phyloP scores from a whole-genome alignment of 2,797 vertebrate genomes.

The Morelia viridis region DNA sequence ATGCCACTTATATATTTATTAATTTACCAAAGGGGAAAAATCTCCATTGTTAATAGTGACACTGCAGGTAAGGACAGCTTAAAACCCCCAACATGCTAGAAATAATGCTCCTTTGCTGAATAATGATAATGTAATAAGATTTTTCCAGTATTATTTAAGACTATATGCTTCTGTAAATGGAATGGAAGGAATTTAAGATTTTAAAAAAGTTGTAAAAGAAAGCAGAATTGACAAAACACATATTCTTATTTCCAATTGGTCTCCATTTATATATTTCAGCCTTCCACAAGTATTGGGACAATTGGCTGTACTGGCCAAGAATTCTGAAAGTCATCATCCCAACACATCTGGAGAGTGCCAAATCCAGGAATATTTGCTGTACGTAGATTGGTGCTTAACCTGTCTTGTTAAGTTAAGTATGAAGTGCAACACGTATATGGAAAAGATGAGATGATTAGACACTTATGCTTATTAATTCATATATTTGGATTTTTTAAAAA shows the following conservation, averaged over 20 bases:
- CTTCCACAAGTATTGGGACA: background rate
- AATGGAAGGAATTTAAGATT: background rate
- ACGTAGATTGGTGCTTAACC: background rate
- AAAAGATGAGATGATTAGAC: background rate
- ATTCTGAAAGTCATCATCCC: background rate
- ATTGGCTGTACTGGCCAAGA: background rate
- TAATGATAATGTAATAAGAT: background rate
- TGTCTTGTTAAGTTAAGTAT: background rate
- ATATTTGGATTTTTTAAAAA: background rate
- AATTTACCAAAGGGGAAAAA: background rate
- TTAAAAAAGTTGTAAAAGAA: background rate
- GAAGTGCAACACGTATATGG: background rate
- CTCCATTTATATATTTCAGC: background rate
- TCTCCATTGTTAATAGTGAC: background rate
- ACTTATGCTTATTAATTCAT: background rate
- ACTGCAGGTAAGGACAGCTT: background rate
- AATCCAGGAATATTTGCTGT: background rate
- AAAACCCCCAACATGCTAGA: background rate
- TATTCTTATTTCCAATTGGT: background rate
- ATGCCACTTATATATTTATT: background rate
- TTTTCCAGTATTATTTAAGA: background rate
- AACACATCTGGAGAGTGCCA: background rate
- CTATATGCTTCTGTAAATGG: background rate
- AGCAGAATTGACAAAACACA: background rate
- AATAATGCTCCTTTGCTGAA: background rate